Conservation (phyloP, 2,888 invertebrate species). For the Latrodectus elegans region DNA sequence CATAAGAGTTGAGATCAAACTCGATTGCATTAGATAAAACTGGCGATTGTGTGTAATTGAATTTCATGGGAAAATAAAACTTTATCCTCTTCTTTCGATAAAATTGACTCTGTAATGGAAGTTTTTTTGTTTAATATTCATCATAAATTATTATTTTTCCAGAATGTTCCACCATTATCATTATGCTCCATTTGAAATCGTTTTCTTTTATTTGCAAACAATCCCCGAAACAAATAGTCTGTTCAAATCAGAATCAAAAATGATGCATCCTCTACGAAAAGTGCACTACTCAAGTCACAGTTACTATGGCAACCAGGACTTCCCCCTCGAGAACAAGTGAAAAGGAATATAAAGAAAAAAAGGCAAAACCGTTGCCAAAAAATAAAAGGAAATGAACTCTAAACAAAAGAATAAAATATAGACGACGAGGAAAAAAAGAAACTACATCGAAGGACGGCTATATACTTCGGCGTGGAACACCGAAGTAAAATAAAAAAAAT, state of each 20-base stretch:
- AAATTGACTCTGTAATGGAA: no score
- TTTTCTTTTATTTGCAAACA: background rate
- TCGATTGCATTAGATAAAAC: no score
- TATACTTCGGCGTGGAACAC: background rate
- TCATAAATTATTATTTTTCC: no score
- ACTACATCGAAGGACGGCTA: background rate
- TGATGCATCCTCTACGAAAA: conserved; percentile 15
- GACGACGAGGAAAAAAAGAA: background rate
- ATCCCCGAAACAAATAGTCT: conserved; percentile 3
- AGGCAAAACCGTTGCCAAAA: background rate
- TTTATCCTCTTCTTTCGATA: no score
- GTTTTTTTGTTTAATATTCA: no score
- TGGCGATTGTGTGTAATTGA: no score
- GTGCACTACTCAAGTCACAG: background rate
- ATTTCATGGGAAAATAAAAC: no score
- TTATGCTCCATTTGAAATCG: no score
- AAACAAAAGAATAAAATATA: conserved; percentile 6
- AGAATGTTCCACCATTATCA: no score
- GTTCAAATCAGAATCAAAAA: conserved; percentile 20
- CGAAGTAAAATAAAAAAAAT: conserved; percentile 6
- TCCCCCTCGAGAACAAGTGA: conserved; percentile 11
- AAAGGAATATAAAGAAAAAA: conserved; percentile 5
- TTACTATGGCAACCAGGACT: conserved; percentile 6
- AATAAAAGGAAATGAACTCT: conserved; percentile 5
- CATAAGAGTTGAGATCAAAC: no score